These are phyloP conservation scores for Scaptomyza reducta DNA, from an alignment of 2,888 invertebrate species.

Conservation along the genomic window DNA sequence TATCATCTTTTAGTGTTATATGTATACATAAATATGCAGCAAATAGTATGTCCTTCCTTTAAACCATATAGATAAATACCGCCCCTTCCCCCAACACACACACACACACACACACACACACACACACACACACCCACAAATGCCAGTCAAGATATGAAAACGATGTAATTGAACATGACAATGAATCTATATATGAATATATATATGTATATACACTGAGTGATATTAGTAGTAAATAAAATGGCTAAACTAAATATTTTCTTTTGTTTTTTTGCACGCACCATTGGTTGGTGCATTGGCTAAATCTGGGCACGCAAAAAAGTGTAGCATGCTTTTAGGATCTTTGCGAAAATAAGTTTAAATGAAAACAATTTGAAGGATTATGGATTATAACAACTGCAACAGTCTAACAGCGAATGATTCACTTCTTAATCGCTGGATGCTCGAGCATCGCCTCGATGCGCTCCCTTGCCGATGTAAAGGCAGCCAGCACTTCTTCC, in stretches of 20 bases:
- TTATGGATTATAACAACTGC: no score
- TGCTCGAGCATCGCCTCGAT: constrained; percentile 62
- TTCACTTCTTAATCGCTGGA: neutral
- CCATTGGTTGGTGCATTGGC: neutral
- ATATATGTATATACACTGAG: constrained; percentile 79
- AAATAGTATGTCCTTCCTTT: constrained; percentile 32
- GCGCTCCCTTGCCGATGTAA: constrained; percentile 78
- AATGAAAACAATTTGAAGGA: no score
- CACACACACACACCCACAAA: constrained; percentile 7
- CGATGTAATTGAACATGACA: constrained; percentile 44
- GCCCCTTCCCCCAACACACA: constrained; percentile 6
- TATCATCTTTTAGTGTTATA: constrained; percentile 73
- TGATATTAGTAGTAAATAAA: constrained; percentile 80
- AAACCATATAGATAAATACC: constrained; percentile 6
- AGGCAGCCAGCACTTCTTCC: constrained; percentile 82
- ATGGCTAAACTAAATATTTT: constrained; percentile 64
- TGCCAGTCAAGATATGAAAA: constrained; percentile 32
- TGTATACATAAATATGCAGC: constrained; percentile 27
- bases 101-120: constrained; percentile 3
- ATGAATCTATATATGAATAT: constrained; percentile 59
- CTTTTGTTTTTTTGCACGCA: neutral
- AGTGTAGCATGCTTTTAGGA: neutral
- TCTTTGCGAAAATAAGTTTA: no score
- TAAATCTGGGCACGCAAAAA: neutral
- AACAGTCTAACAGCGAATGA: no score